Conservation (phyloP, 2,113 vertebrate species). For the Neomonachus schauinslandi region DNA sequence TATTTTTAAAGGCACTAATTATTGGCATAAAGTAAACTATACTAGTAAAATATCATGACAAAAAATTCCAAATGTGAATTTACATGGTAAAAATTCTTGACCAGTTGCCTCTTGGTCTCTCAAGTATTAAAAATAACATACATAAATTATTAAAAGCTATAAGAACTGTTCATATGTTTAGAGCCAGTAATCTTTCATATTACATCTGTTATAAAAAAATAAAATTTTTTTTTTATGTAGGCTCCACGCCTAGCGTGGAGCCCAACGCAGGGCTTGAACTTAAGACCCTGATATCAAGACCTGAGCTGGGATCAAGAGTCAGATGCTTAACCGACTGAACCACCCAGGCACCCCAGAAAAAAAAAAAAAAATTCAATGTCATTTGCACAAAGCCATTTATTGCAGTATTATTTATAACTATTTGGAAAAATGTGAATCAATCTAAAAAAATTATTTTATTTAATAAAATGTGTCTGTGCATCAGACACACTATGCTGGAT, state of each 20-base stretch:
- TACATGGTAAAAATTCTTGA: background rate
- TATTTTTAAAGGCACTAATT: background rate
- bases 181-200: background rate
- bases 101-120: background rate
- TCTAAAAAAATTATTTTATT: background rate
- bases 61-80: constrained; percentile 13
- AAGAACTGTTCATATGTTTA: constrained; percentile 9
- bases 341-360: background rate
- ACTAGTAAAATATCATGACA: background rate
- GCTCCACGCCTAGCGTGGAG: background rate
- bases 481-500: background rate
- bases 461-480: background rate
- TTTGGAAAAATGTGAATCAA: background rate
- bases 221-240: background rate
- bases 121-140: background rate
- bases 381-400: constrained; percentile 11
- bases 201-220: background rate
- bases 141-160: background rate
- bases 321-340: background rate
- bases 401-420: constrained; percentile 15
- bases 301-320: background rate
- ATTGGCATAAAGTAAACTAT: constrained; percentile 12
- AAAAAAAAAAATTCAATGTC: background rate
- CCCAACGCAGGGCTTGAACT: background rate
- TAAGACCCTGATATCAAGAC: background rate